Conservation (phyloP, 2,113 vertebrate species). For the Megaceryle torquata region DNA sequence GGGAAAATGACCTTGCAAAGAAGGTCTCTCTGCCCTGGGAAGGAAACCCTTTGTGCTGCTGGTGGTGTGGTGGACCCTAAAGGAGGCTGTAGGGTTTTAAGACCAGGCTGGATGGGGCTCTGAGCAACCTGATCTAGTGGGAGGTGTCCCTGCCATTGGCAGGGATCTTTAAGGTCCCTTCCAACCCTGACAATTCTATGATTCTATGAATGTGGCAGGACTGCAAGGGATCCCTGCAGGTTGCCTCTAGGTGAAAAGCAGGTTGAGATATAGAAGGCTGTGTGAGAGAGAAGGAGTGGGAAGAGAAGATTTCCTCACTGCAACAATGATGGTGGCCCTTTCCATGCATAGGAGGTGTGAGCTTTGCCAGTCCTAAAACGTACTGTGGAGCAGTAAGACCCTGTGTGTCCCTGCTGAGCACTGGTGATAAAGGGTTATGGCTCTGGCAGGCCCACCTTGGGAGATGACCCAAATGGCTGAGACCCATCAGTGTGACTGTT, state of each 20-base stretch:
- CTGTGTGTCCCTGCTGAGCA: fast-evolving
- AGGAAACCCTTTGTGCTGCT: background rate
- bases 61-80: background rate
- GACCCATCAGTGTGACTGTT: fast-evolving
- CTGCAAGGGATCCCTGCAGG: background rate
- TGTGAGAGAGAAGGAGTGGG: background rate
- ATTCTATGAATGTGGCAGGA: background rate
- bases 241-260: background rate
- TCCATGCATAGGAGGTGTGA: background rate
- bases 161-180: too few species aligned
- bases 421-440: background rate
- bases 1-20: background rate
- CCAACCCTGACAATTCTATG: too few species aligned
- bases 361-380: fast-evolving
- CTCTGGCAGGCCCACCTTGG: background rate
- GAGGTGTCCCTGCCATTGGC: too few species aligned
- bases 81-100: background rate
- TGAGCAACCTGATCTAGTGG: too few species aligned
- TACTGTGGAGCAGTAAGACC: background rate
- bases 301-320: background rate
- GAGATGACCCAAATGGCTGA: background rate
- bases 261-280: background rate
- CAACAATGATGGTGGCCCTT: background rate
- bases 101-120: too few species aligned
- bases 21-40: background rate